Evolutionary conservation across 2,888 invertebrate genomes (phyloP), one percentile per base, ranked within the genome.

Genomic region (Stenodema calcarata): DNA sequence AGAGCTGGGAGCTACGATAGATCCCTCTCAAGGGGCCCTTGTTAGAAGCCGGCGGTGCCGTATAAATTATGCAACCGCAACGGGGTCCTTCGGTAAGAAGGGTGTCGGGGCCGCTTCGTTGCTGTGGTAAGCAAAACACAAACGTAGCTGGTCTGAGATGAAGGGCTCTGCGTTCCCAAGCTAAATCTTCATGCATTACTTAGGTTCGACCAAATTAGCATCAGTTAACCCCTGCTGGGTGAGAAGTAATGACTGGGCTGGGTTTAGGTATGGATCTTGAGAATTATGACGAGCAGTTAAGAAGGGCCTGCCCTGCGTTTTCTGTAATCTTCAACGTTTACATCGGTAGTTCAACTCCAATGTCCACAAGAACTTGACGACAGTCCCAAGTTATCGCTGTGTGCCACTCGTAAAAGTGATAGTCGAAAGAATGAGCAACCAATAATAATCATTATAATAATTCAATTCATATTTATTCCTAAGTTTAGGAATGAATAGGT

Each of bases 51-150:
- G 44, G 80, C 41, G 30, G 35, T 42, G 27, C 23, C 27, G 69
- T 42, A 69, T 82, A 82, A 82, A 82, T 82, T 82, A 82, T 82
- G 82, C 23, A 42, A 82, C 82, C 82, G 80, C 80, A 47, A 23
- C 12, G 79, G 27, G 23, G 79, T 18, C 27, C 18, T 14, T 1
- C 47, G 47, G 70, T 70, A 11, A 70, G 70, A 30, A 30, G 73
- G 73, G 7, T 18, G 73, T n/a, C n/a, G 73, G 73, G 35, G 14
- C 9, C n/a, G n/a, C n/a, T n/a, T n/a, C n/a, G n/a, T n/a, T n/a
- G 50, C 50, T 50, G 50, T 62, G 62, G 62, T 62, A 18, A 23
- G 62, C 23, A 62, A 23, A 62, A 62, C 62, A 62, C 62, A 62
- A 23, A 62, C 62, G 62, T 23, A 62, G 62, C 62, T 47, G 16